Base-by-base conservation (phyloP, 2,888 invertebrate genomes). In the Oxycera nigricornis region DNA sequence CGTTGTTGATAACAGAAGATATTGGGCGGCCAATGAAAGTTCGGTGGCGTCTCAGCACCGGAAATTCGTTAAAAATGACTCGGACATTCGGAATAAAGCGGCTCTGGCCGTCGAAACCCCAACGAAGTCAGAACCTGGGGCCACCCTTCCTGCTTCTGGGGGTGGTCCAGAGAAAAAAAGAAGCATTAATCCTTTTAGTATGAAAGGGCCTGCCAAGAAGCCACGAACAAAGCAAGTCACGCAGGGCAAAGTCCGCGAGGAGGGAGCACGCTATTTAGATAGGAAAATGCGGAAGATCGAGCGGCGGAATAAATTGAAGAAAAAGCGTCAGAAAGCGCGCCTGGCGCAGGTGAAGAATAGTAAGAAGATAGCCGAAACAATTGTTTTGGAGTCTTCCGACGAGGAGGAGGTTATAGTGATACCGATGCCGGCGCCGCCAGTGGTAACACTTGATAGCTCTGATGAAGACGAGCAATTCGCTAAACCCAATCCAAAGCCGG, bases 381-480 rank as follows among this genome's bases (percentile, higher is more conserved):
- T 83, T 39, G 74, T 77, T 46, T 52, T 83, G n/a, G 77, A 79
- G 22, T 79, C 80, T 1, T 78, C 78, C 2, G 79, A 75, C 20
- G 80, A 81, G 20, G 83, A 84, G 73, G 85, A 84, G 76, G 82
- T 85, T 1, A 77, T 85, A 20, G 77, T 80, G 41, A 79, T 85
- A 9, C 82, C 82, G 0, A 17, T 81, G 20, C 81, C 81, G 7
- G 80, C 84, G 1, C 81, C 82, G 7, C 82, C 81, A 7, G 79
- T 81, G 6, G 80, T 83, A 3, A 79, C 80, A 1, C 76, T 85
- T 2, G 82, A 82, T n/a, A 80, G 81, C 22, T 83, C 83, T 46
- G 82, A 82, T 59, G 81, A 80, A 22, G 75, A 74, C 0, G 35
- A 24, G 6, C 50, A 41, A 26, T 77, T 78, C 26, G 70, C 55